phyloP scores from a whole-genome alignment of 2,888 invertebrate species.

The Gari tellinella region DNA sequence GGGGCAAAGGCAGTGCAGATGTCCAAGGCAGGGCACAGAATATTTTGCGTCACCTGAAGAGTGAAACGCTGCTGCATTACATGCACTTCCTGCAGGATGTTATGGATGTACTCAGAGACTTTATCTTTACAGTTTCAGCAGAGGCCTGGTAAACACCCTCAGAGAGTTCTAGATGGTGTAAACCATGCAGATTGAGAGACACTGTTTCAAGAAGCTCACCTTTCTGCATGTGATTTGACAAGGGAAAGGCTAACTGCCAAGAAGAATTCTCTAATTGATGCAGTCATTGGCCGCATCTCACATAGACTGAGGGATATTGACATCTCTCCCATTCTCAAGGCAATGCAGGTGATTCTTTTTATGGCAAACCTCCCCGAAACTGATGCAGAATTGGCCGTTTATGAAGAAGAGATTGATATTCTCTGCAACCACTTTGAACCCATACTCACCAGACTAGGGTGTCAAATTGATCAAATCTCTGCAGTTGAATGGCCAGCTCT shows the following conservation, averaged over 20 bases:
- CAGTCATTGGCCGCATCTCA: slow-evolving; percentile 38
- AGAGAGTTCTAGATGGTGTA: slow-evolving; percentile 6
- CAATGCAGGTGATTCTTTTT: slow-evolving; percentile 50
- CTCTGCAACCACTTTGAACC: slow-evolving; percentile 23
- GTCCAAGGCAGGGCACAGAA: slow-evolving; percentile 9
- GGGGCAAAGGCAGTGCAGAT: slow-evolving; percentile 9
- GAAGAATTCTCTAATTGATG: slow-evolving; percentile 19
- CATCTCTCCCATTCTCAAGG: slow-evolving; percentile 18
- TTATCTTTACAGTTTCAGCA: slow-evolving; percentile 14
- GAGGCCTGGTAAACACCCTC: slow-evolving; percentile 9
- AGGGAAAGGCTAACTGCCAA: not conserved
- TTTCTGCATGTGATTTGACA: not conserved
- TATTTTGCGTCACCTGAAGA: slow-evolving; percentile 4
- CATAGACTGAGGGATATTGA: slow-evolving; percentile 44
- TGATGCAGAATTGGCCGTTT: slow-evolving; percentile 16
- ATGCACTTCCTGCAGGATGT: slow-evolving; percentile 16
- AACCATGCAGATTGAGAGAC: not conserved
- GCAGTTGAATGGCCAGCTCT: slow-evolving; percentile 31
- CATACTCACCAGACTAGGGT: slow-evolving; percentile 25
- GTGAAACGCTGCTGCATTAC: slow-evolving; percentile 10
- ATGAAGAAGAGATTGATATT: slow-evolving; percentile 5
- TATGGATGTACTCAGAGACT: slow-evolving; percentile 5
- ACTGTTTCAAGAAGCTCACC: slow-evolving; percentile 6
- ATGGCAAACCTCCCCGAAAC: slow-evolving; percentile 40
- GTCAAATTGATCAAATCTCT: slow-evolving; percentile 23